Conservation (phyloP, 2,888 invertebrate genomes). For the Syrphus vitripennis region DNA sequence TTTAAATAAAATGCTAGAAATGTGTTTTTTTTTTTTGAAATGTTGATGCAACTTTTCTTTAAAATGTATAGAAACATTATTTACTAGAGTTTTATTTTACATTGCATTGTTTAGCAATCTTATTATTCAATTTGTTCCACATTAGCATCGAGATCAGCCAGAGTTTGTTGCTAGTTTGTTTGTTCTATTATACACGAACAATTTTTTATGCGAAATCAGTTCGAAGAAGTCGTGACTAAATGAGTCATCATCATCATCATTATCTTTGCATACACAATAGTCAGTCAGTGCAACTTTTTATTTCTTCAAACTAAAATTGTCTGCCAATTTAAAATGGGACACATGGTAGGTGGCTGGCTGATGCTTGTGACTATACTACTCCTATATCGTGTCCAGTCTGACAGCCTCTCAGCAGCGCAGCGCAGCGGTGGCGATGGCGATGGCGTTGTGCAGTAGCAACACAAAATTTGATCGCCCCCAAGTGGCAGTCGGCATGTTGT, state of each 20-base stretch:
- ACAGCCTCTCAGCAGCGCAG: not conserved
- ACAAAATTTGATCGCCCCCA: slow-evolving; percentile 40
- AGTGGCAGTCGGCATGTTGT: slow-evolving; percentile 27
- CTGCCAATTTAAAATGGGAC: slow-evolving; percentile 60
- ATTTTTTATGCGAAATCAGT: slow-evolving; percentile 39
- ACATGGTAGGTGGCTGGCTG: slow-evolving; percentile 12
- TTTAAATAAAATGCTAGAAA: no score
- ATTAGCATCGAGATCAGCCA: not conserved
- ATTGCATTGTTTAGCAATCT: no score
- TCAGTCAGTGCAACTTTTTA: slow-evolving; percentile 16
- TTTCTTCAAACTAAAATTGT: slow-evolving; percentile 27
- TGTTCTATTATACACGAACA: not conserved
- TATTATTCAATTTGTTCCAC: not conserved
- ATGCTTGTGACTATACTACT: not conserved
- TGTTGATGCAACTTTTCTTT: no score
- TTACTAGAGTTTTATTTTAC: no score
- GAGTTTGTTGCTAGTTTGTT: not conserved
- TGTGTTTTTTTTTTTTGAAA: no score
- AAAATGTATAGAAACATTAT: no score
- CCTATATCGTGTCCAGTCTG: not conserved
- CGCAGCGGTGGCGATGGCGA: no score
- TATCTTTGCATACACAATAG: not conserved
- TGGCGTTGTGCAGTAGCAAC: slow-evolving; percentile 53
- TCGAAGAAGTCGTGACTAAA: slow-evolving; percentile 72
- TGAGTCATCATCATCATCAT: slow-evolving; percentile 71